Base-by-base conservation (phyloP, 2,888 invertebrate species). In the Oscheius sp. region DNA sequence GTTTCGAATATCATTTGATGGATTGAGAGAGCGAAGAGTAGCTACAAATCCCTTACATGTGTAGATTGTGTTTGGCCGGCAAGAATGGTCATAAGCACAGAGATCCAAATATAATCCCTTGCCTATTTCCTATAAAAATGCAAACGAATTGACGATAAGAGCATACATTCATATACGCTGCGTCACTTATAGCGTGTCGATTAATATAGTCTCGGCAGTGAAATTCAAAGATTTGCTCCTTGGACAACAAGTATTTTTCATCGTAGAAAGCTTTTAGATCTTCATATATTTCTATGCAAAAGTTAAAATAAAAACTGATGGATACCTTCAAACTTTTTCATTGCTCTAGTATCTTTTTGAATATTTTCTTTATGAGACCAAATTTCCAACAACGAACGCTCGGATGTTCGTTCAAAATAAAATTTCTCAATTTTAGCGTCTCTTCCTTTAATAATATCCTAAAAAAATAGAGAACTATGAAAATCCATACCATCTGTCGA, bases 121-220 rank as follows among this genome's bases (percentile, higher is more conserved):
- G 36, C 84, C 86, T 66, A 86, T 86, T 69, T 85, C 85, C 71
- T 79, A 24, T 17, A 47, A 6, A 12, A 22, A 2, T 14, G 22
- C 4, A 5, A 22, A 36, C 36, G 36, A 14, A n/a, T n/a, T 36
- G 36, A 36, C 36, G 36, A 41, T 49, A 20, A n/a, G 17, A 54
- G 14, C 22, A 12, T 51, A 80, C 83, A 65, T 74, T 74, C 51
- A 77, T 63, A 51, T 86, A 86, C 51, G 71, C 75, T 12, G 64
- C 62, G 62, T 86, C 84, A 45, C 81, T 82, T 69, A 86, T 86
- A 20, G 84, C 85, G 63, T 86, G 86, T 12, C 86, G 78, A 62
- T 86, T 86, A 65, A 86, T 85, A 67, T 80, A 86, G 56, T 84
- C 80, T 66, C 78, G 74, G 56, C 83, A 86, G 70, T 86, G 86